Conservation (phyloP, 2,888 invertebrate genomes). For the Clitarchus hookeri region DNA sequence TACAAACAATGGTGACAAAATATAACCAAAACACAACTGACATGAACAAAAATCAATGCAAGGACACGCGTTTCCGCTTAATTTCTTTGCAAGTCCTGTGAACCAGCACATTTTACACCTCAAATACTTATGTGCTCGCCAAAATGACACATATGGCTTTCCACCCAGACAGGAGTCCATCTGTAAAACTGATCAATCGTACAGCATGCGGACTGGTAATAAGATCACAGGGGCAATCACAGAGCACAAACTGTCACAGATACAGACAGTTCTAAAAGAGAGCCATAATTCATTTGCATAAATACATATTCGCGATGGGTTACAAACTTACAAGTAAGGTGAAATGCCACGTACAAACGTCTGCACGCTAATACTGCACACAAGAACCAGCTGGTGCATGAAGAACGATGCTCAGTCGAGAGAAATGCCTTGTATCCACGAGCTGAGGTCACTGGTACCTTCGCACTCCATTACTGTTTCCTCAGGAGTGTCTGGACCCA, state of each 20-base stretch:
- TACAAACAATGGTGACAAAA: too few relatives aligned
- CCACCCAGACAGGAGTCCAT: background rate
- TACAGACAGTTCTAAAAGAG: background rate
- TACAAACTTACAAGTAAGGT: too few relatives aligned
- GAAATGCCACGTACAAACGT: too few relatives aligned
- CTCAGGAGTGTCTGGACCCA: slow-evolving; percentile 62
- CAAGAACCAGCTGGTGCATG: too few relatives aligned
- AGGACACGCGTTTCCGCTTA: too few relatives aligned
- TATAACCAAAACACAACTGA: too few relatives aligned
- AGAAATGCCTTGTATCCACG: slow-evolving; percentile 88
- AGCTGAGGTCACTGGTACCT: slow-evolving; percentile 78
- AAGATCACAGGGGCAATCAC: background rate
- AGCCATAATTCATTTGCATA: background rate
- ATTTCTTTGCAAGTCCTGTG: too few relatives aligned
- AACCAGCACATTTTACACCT: too few relatives aligned
- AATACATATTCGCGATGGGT: background rate
- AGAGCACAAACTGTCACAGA: background rate
- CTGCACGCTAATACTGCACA: too few relatives aligned
- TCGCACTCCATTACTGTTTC: slow-evolving; percentile 74
- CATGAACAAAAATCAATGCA: too few relatives aligned
- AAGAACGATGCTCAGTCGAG: slow-evolving; percentile 51
- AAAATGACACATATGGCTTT: too few relatives aligned
- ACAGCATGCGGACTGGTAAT: background rate
- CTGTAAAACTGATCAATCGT: background rate
- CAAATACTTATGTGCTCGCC: too few relatives aligned